Percentiles rank a stretch among this genome's conserved stretches.
Evolutionary conservation across 2,797 vertebrate species (phyloP).

Genomic region (Pangasius larnaudii): DNA sequence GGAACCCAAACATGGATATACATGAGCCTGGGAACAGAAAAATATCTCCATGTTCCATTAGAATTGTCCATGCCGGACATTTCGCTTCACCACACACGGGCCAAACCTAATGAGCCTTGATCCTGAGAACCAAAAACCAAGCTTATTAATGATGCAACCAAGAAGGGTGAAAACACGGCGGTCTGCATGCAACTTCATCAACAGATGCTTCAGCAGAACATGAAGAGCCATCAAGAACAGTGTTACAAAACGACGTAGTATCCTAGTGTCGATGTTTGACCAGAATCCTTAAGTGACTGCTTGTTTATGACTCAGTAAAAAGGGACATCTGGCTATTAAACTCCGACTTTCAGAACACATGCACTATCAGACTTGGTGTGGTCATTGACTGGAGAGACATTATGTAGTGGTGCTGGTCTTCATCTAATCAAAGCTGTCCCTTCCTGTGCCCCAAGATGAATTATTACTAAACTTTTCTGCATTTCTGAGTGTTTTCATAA

Average conservation of each 20-base stretch:
- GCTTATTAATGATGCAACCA: background rate
- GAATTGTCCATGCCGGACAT: background rate
- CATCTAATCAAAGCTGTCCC: background rate
- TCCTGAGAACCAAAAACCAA: slow-evolving; percentile 22
- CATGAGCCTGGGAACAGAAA: background rate
- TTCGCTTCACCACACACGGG: background rate
- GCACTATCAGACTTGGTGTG: background rate
- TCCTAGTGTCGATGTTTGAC: background rate
- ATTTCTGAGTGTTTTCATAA: background rate
- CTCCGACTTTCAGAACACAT: background rate
- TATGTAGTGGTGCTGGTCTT: background rate
- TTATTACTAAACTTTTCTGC: background rate
- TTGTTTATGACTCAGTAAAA: slow-evolving; percentile 13
- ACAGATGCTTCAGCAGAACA: slow-evolving; percentile 12
- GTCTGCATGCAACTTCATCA: background rate
- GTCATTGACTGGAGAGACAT: background rate
- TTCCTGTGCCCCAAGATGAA: background rate
- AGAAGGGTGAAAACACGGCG: background rate
- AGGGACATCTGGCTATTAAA: slow-evolving; percentile 1
- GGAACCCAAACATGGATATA: background rate
- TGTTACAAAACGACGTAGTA: background rate
- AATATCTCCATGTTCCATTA: background rate
- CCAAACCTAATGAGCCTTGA: background rate
- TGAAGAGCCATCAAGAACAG: background rate
- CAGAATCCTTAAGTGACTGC: background rate